phyloP scores from a whole-genome alignment of 2,888 invertebrate genomes.

The Norana najaformis region DNA sequence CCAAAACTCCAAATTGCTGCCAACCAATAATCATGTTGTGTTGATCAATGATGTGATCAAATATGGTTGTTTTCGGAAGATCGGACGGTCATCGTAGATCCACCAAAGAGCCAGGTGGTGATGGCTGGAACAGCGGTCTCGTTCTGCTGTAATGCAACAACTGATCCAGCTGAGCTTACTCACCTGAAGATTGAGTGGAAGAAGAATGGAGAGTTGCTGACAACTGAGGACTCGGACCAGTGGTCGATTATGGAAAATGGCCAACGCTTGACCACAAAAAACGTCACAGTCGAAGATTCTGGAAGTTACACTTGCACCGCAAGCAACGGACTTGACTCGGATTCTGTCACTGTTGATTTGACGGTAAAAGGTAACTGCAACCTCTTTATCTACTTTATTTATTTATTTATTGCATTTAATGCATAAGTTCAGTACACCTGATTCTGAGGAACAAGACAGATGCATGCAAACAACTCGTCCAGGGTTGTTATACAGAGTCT shows the following conservation, averaged over 20 bases:
- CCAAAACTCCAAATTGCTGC: too few species aligned
- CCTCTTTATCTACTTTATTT: neutral
- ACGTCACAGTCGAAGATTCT: conserved; percentile 45
- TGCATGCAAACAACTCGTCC: too few species aligned
- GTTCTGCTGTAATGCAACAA: conserved; percentile 48
- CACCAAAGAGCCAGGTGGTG: conserved; percentile 42
- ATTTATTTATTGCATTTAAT: too few species aligned
- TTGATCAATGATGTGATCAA: neutral
- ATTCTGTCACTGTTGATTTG: conserved; percentile 36
- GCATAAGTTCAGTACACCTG: neutral
- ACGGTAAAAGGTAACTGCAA: conserved; percentile 44
- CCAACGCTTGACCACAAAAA: conserved; percentile 45
- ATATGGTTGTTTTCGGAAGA: neutral
- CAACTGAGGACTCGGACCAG: conserved; percentile 41
- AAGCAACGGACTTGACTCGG: conserved; percentile 44
- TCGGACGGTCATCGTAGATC: conserved; percentile 26
- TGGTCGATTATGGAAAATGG: conserved; percentile 46
- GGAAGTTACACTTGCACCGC: conserved; percentile 44
- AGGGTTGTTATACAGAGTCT: too few species aligned
- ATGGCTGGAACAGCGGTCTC: conserved; percentile 44
- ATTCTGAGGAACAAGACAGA: neutral
- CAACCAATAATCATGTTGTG: neutral
- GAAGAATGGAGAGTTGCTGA: conserved; percentile 71
- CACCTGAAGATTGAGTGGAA: conserved; percentile 55
- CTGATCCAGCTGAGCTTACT: conserved; percentile 27